Conservation (phyloP, 35 echinoderm and acorn worm species). For the Ptychodera flava region DNA sequence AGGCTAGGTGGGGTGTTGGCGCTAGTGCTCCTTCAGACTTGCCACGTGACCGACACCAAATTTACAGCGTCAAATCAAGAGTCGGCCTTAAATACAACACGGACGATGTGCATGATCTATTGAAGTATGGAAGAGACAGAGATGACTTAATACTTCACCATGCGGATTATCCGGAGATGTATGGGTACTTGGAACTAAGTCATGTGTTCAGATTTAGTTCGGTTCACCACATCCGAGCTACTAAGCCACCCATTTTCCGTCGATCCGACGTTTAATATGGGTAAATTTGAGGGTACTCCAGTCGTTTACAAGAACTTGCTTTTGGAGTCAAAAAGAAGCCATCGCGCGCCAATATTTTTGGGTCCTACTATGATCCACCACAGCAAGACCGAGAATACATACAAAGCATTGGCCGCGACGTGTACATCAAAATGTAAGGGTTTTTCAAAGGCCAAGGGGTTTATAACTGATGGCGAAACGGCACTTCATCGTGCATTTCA, state of each 20-base stretch:
- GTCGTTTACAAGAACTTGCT: slow-evolving; percentile 26
- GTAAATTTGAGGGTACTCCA: slow-evolving; percentile 18
- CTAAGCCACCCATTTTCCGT: slow-evolving; percentile 18
- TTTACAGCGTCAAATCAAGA: background rate
- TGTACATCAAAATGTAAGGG: background rate
- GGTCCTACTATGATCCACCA: no score
- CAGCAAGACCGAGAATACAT: no score
- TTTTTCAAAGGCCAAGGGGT: background rate
- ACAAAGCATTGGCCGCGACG: slow-evolving; percentile 6
- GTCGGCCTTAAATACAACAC: background rate
- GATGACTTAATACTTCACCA: slow-evolving; percentile 18
- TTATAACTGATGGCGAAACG: no score
- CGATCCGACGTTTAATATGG: slow-evolving; percentile 23
- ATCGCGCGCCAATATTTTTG: no score
- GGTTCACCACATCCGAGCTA: background rate
- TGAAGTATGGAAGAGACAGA: slow-evolving; percentile 25
- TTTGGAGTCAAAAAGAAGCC: slow-evolving; percentile 8
- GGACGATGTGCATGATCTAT: slow-evolving; percentile 15
- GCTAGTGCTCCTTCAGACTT: background rate
- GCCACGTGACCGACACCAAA: slow-evolving; percentile 2
- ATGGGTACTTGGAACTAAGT: slow-evolving; percentile 9
- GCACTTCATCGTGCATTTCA: no score
- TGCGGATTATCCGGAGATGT: slow-evolving; percentile 13
- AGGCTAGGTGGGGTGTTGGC: background rate
- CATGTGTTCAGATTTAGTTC: background rate